phyloP scores from a whole-genome alignment of 2,113 vertebrate genomes.

The Microtus montanus region DNA sequence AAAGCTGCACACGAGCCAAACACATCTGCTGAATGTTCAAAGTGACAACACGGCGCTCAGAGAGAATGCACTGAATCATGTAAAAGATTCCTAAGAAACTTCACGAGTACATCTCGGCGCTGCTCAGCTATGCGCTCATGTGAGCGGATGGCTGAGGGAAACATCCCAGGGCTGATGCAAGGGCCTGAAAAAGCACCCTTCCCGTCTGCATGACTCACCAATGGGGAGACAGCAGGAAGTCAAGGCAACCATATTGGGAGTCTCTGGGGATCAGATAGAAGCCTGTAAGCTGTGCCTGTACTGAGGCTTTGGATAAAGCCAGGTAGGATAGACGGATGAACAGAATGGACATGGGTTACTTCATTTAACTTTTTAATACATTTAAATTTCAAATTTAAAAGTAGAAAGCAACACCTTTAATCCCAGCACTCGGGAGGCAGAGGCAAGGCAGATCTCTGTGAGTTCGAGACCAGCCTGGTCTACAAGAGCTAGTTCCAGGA shows the following conservation, averaged over 20 bases:
- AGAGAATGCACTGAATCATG: conserved; percentile 76
- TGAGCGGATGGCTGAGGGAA: conserved; percentile 52
- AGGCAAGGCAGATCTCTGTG: no score
- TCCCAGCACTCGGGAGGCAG: no score
- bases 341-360: not conserved
- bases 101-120: conserved; percentile 76
- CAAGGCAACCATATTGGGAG: not conserved
- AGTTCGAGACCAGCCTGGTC: no score
- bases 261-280: conserved; percentile 3
- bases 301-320: not conserved
- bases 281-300: not conserved
- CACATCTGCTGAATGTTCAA: conserved; percentile 72
- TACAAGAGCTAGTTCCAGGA: no score
- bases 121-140: conserved; percentile 63
- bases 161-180: conserved; percentile 51
- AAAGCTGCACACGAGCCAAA: conserved; percentile 64
- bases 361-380: not conserved
- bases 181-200: not conserved
- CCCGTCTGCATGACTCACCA: conserved; percentile 20
- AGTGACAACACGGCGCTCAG: conserved; percentile 73
- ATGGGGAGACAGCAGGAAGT: not conserved
- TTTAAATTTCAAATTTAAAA: not conserved
- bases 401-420: not conserved
- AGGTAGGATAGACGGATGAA: not conserved
- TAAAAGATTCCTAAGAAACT: conserved; percentile 76